phyloP scores from a whole-genome alignment of 2,797 vertebrate species.

The Xiphorhynchus erythropygius region DNA sequence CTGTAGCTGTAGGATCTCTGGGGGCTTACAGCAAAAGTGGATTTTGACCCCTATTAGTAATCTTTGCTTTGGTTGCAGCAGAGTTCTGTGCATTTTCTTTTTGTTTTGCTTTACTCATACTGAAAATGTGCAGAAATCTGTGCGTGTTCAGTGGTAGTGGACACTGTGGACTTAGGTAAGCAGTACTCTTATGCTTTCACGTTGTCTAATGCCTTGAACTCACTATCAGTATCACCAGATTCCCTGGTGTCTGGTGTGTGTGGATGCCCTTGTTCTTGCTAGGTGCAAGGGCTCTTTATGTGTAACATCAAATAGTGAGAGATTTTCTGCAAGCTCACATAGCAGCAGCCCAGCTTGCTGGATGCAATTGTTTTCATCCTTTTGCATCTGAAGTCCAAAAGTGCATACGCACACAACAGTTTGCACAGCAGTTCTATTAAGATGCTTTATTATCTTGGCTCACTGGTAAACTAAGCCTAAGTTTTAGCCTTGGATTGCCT shows the following conservation, averaged over 20 bases:
- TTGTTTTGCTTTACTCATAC: neutral
- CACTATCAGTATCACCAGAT: neutral
- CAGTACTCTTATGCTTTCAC: neutral
- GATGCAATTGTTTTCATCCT: conserved; percentile 1
- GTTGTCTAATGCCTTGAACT: neutral
- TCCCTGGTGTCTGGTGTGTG: neutral
- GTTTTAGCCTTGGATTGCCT: conserved; percentile 44
- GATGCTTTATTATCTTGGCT: conserved; percentile 45
- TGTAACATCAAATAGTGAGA: neutral
- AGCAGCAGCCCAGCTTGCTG: neutral
- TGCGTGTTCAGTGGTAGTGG: neutral
- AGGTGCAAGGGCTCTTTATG: neutral
- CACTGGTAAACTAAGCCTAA: neutral
- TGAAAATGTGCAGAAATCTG: neutral
- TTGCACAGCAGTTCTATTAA: conserved; percentile 23
- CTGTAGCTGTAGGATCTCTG: neutral
- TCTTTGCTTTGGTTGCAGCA: neutral
- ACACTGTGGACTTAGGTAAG: neutral
- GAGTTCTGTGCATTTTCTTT: neutral
- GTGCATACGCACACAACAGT: neutral
- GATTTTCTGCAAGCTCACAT: neutral
- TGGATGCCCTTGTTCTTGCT: neutral
- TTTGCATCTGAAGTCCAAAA: conserved; percentile 13
- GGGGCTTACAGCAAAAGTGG: neutral
- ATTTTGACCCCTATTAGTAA: neutral